Evolutionary conservation across 1,140 invertebrate species (phyloP).

Genomic region (Rhopalosiphum maidis): DNA sequence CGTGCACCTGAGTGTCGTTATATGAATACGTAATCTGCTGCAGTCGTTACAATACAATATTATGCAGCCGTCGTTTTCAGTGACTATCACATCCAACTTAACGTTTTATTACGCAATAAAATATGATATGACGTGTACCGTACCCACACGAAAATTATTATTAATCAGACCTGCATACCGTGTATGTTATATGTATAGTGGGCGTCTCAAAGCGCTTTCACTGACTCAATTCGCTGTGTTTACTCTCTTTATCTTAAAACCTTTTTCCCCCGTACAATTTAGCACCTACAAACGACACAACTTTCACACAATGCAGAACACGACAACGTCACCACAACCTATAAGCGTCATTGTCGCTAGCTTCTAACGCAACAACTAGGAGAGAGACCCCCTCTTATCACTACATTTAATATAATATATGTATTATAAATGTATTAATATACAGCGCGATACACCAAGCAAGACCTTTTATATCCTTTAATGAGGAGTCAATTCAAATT

Average conservation of each 20-base stretch:
- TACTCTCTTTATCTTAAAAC: background rate
- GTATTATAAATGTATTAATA: background rate
- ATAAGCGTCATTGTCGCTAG: background rate
- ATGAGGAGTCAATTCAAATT: background rate
- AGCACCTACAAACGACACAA: background rate
- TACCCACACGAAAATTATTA: background rate
- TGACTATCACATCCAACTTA: background rate
- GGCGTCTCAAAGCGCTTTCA: conserved; percentile 11
- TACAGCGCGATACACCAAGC: background rate
- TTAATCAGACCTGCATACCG: background rate
- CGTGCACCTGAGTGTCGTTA: background rate
- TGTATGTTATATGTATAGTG: background rate
- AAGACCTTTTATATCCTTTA: background rate
- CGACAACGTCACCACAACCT: background rate
- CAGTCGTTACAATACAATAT: background rate
- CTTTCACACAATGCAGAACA: background rate
- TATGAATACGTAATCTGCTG: background rate
- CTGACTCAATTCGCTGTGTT: background rate
- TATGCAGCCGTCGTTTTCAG: background rate
- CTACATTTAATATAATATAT: background rate
- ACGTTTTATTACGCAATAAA: background rate
- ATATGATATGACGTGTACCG: background rate
- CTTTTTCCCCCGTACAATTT: background rate
- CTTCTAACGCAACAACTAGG: background rate
- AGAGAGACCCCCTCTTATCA: background rate